Evolutionary conservation across 1,140 invertebrate genomes (phyloP), one percentile per base, ranked within the genome.

Genomic region (Hyphantria cunea): DNA sequence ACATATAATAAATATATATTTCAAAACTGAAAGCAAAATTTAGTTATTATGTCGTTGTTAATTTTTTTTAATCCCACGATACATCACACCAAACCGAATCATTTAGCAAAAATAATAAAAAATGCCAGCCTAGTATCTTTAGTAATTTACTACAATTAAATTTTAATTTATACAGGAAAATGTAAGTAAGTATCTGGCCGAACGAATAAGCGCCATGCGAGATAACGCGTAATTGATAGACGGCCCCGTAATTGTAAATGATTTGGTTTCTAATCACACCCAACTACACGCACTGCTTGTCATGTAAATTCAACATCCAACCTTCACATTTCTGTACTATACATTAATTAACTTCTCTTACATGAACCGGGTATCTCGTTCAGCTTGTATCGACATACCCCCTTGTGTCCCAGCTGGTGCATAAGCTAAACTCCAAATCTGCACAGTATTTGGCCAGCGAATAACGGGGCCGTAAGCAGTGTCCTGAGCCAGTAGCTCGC

Each of bases 211-310:
- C 55, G 55, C 48, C 14, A 58, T 49, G 55, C 33, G 39, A 58
- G 55, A 58, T 58, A 58, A 58, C 54, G 33, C 54, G 44, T 48
- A 44, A 58, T 45, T 58, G 55, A 58, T 58, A 45, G 55, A 45
- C 3, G n/a, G 55, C 34, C 33, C 17, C 31, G 15, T 58, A 58
- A 58, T 58, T 58, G 49, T 58, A 49, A 58, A 58, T 58, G 45
- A 58, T 58, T 58, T 33, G 47, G 47, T 48, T 34, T 34, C 45
- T 48, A 25, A 14, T 42, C 42, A 44, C 42, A 44, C 55, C 42
- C 33, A 55, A 42, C 44, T 33, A 47, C 53, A 56, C 42, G 41
- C 42, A 47, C 53, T 31, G 32, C 53, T 13, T 13, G 47, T 47
- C 14, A 34, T 44, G 39, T 13, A 41, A 31, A 54, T 33, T 7